Conservation (phyloP, 2,888 invertebrate genomes). For the Thera britannica region DNA sequence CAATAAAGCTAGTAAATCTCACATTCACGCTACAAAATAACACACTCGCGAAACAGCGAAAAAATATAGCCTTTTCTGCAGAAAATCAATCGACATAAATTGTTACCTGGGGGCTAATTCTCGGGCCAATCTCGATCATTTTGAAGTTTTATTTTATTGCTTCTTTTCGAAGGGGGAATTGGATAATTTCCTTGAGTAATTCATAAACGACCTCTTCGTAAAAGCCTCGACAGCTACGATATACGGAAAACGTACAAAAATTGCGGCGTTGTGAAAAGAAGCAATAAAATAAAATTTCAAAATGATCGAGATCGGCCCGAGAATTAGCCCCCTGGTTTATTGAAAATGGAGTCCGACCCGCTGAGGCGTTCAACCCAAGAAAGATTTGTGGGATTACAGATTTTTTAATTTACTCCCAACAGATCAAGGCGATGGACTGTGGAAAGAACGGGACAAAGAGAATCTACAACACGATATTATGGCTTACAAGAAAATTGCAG, state of each 20-base stretch:
- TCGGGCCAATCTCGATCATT: too few species aligned
- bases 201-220: too few species aligned
- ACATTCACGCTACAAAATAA: constrained; percentile 30
- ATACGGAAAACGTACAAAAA: too few species aligned
- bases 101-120: too few species aligned
- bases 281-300: too few species aligned
- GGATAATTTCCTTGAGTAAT: too few species aligned
- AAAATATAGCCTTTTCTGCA: constrained; percentile 46
- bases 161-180: too few species aligned
- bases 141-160: too few species aligned
- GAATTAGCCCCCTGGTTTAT: too few species aligned
- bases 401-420: constrained; percentile 56
- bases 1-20: constrained; percentile 37
- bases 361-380: constrained; percentile 43
- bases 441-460: constrained; percentile 69
- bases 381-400: constrained; percentile 44
- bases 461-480: constrained; percentile 66
- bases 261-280: too few species aligned
- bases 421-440: constrained; percentile 74
- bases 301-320: too few species aligned
- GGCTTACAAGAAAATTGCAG: constrained; percentile 66
- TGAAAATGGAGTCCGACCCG: constrained; percentile 51
- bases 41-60: constrained; percentile 40
- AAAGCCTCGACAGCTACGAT: too few species aligned
- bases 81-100: constrained; percentile 53